Evolutionary conservation across 2,888 invertebrate genomes (phyloP), one percentile per base, ranked within the genome.

Genomic region (Cantharis lateralis): DNA sequence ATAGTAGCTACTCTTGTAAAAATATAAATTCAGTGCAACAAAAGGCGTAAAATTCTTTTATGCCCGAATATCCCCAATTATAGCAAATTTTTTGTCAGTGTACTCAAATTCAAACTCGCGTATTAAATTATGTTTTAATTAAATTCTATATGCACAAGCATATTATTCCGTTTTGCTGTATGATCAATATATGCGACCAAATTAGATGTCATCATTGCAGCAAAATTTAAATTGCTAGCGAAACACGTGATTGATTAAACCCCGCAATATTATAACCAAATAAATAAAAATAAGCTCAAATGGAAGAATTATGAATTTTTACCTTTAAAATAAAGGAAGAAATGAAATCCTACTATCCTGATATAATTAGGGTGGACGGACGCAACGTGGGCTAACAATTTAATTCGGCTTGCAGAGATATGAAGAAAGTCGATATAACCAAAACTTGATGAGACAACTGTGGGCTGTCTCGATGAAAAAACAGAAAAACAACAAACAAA

Each of bases 41-140:
- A 48, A n/a, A 9, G 24, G 1, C 24, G 7, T 24, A 24, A 24
- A 24, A 24, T 24, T 24, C 24, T 24, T 24, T 24, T 24, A 24
- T 24, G 24, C 1, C 24, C 9, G 24, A 24, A 24, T 24, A 24
- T 24, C 24, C 7, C 24, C n/a, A 48, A 48, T 48, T 48, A 48
- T 48, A 48, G 2, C n/a, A 7, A 20, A 64, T 64, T 24, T 74
- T 62, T 74, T 48, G 70, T 70, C 66, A 70, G 72, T 72, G 48
- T 63, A 68, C 69, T 81, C 80, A 79, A 82, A 82, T 85, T 82
- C 81, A 82, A 83, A 82, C 83, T 82, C 84, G 81, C 79, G 82
- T 83, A 84, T 85, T 84, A 82, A 85, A 85, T 85, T 84, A 84
- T 83, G 82, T 84, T 85, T 85, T 85, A 86, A 85, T 85, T 85